phyloP scores from a whole-genome alignment of 2,797 vertebrate species.

The Geotrypetes seraphini region DNA sequence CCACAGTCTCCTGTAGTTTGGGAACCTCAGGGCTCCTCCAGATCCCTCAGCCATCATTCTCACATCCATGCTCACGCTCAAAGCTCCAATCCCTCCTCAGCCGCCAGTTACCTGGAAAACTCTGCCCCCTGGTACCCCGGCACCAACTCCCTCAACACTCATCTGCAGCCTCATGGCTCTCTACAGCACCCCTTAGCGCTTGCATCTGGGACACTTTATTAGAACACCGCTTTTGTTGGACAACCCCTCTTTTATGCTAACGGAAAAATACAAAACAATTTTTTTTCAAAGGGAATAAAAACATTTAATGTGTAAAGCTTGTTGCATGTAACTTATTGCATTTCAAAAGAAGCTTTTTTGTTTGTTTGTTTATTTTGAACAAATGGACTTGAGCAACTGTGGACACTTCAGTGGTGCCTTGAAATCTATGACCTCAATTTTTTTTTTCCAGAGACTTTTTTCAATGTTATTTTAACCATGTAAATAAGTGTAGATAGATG shows the following conservation, averaged over 20 bases:
- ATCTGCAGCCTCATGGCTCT: conserved; percentile 82
- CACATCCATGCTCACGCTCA: conserved; percentile 56
- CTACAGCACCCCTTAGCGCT: conserved; percentile 92
- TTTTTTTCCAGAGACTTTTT: conserved; percentile 67
- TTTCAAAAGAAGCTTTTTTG: conserved; percentile 78
- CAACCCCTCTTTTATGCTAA: too few relatives aligned
- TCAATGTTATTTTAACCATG: conserved; percentile 63
- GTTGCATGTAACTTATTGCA: conserved; percentile 99
- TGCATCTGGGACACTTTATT: conserved; percentile 96
- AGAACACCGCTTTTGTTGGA: conserved; percentile 33
- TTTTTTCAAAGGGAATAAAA: conserved; percentile 42
- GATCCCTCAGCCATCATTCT: conserved; percentile 81
- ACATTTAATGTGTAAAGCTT: conserved; percentile 92
- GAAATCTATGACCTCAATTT: conserved; percentile 75
- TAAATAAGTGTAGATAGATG: conserved; percentile 77
- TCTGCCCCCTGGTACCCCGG: conserved; percentile 83
- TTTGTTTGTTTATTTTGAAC: conserved; percentile 49
- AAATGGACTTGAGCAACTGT: conserved; percentile 77
- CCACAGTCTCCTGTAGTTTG: conserved; percentile 94
- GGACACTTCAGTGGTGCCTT: conserved; percentile 83
- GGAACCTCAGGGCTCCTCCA: conserved; percentile 86
- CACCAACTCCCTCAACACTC: conserved; percentile 68
- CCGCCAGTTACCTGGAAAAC: conserved; percentile 90
- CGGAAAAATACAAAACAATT: too few relatives aligned
- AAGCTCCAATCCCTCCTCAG: conserved; percentile 72